Conservation (phyloP, 2,888 invertebrate species). For the Cephus pulcher region DNA sequence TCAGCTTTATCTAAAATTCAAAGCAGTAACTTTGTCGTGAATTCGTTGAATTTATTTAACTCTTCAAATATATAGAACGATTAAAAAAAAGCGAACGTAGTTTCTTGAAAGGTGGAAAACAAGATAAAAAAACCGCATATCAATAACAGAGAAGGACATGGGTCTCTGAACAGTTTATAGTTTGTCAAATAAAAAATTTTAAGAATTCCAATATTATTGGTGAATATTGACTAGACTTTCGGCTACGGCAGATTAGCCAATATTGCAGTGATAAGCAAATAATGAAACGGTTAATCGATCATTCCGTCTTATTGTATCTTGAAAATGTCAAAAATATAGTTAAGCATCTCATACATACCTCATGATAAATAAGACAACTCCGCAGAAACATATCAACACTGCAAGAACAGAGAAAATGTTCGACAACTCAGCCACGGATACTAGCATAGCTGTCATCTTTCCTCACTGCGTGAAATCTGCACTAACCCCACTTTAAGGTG, state of each 20-base stretch:
- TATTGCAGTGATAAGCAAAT: too few species aligned
- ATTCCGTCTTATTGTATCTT: background rate
- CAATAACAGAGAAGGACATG: background rate
- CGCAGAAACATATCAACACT: constrained; percentile 79
- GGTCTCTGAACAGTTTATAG: background rate
- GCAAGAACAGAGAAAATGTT: constrained; percentile 82
- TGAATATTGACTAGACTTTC: background rate
- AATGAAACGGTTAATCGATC: background rate
- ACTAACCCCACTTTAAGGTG: background rate
- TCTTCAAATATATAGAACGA: too few species aligned
- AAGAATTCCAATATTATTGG: background rate
- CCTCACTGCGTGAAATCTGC: background rate
- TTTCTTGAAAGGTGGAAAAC: background rate
- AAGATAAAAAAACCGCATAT: background rate
- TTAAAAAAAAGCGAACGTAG: background rate
- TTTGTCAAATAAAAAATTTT: background rate
- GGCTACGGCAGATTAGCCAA: too few species aligned
- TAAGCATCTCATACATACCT: constrained; percentile 67
- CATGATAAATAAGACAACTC: constrained; percentile 80
- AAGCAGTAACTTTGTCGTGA: background rate
- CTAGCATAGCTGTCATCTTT: constrained; percentile 71
- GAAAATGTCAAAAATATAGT: background rate
- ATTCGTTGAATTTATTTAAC: too few species aligned
- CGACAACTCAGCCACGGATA: constrained; percentile 80
- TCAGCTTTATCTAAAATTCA: background rate